Conservation (phyloP, 2,113 vertebrate species). For the Climacteris rufus region DNA sequence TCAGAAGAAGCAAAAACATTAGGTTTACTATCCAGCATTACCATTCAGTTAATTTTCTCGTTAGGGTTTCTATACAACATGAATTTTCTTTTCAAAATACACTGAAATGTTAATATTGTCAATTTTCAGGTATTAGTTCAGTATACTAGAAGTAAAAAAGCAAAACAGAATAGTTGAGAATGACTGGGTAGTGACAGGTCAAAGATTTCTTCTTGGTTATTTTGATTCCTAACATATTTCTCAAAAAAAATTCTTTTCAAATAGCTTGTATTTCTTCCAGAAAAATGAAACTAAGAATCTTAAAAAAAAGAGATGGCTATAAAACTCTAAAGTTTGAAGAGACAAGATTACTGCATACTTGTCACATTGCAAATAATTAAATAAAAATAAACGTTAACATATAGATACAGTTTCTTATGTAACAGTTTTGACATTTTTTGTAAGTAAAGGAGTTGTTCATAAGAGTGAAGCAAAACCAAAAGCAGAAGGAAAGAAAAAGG, state of each 20-base stretch:
- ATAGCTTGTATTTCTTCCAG: background rate
- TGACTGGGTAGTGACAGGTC: background rate
- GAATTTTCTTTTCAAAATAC: background rate
- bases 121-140: background rate
- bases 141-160: background rate
- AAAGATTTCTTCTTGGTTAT: background rate
- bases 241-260: background rate
- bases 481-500: background rate
- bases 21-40: background rate
- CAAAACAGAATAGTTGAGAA: background rate
- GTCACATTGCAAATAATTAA: background rate
- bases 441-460: background rate
- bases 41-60: slow-evolving; percentile 4
- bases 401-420: background rate
- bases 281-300: background rate
- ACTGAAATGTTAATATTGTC: background rate
- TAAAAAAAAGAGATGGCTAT: background rate
- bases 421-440: background rate
- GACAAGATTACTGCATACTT: background rate
- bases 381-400: background rate
- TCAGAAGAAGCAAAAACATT: slow-evolving; percentile 17
- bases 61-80: background rate
- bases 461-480: background rate
- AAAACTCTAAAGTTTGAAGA: background rate
- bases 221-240: background rate